Evolutionary conservation across 2,113 vertebrate genomes (phyloP), one percentile per base, ranked within the genome.

Genomic region (Axis porcinus): DNA sequence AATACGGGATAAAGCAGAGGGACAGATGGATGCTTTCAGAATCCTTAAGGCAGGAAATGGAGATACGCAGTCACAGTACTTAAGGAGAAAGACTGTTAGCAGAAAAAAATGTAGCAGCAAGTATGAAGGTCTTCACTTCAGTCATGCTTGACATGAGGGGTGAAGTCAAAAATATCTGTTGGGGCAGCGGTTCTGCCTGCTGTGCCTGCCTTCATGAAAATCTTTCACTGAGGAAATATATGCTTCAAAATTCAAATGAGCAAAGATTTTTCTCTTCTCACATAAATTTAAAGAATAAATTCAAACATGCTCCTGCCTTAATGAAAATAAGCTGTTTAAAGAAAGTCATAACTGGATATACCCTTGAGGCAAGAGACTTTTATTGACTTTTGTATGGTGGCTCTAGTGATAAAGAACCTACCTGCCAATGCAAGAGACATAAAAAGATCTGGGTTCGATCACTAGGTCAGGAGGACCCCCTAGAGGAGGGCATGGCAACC

Each of bases 301-400:
- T 78, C 45, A 74, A 83, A 36, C 23, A 47, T 33, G 16, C 5
- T 58, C 1, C 6, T 94, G 58, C 40, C 7, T 10, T 96, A 52
- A 79, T 87, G 60, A 86, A 96, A 93, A 67, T 25, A 82, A 76
- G 40, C 76, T 2, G 11, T 67, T 91, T 74, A 94, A 87, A 55
- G 5, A 64, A 52, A 58, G 7, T 58, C 40, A 5, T 94, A 89
- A 52, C 7, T 36, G 82, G n/a, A 58, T 36, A 67, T 27, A 43
- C 1, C 52, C 5, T 82, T 74, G 28, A 94, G 62, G 33, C 14
- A 92, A 94, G 58, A 74, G 21, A 40, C 33, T 54, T 62, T 86
- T 54, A 36, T 25, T 52, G 33, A 82, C 27, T 94, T 94, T 58
- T 30, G 11, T 17, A 25, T 74, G 67, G n/a, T 40, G n/a, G 19